Conservation (phyloP, 2,888 invertebrate genomes). For the Poecilobothrus nobilitatus region DNA sequence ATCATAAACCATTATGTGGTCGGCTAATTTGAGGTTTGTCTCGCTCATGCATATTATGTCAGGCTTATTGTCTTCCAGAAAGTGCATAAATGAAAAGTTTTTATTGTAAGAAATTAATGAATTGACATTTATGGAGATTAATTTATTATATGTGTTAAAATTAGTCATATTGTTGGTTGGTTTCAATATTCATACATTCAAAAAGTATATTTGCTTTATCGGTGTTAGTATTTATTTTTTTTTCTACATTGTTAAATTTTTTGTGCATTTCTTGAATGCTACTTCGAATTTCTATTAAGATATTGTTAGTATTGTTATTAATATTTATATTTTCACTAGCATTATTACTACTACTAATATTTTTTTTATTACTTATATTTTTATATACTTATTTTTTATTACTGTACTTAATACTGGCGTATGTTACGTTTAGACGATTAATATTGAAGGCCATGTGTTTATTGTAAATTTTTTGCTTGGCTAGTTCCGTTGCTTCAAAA, state of each 20-base stretch:
- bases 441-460: neutral
- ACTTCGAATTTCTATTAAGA: neutral
- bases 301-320: too few species aligned
- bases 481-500: neutral
- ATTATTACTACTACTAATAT: neutral
- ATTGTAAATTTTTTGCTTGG: neutral
- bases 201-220: too few species aligned
- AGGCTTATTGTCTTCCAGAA: neutral
- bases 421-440: neutral
- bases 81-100: neutral
- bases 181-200: neutral
- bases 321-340: too few species aligned
- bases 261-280: neutral
- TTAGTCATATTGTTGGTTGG: neutral
- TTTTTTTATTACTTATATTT: neutral
- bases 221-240: too few species aligned
- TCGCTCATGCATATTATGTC: conserved; percentile 14
- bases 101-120: conserved; percentile 1
- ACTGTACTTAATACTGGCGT: neutral
- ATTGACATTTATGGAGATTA: neutral
- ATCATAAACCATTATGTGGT: neutral
- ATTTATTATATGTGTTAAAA: neutral
- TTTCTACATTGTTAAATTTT: neutral
- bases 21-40: conserved; percentile 9
- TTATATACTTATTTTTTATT: too few species aligned